Evolutionary conservation across 2,888 invertebrate species (phyloP).

Genomic region (Pterostichus niger): DNA sequence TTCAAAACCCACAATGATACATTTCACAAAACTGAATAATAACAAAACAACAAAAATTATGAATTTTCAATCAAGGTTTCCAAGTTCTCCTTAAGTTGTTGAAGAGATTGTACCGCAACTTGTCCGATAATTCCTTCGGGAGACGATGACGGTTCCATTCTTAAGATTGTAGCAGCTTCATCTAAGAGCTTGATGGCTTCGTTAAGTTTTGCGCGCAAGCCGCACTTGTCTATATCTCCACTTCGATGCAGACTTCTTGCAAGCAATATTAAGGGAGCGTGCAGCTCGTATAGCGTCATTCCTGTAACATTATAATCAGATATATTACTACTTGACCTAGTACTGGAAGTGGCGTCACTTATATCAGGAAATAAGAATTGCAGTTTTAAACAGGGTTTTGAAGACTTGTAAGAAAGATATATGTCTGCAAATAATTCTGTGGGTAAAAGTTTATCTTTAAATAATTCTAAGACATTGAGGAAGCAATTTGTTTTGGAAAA

Average conservation of each 20-base stretch:
- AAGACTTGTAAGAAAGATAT: too few species aligned
- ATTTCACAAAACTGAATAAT: background rate
- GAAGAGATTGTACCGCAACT: conserved; percentile 80
- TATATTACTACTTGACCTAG: too few species aligned
- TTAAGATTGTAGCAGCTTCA: conserved; percentile 83
- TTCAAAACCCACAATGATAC: background rate
- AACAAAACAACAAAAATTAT: background rate
- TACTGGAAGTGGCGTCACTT: too few species aligned
- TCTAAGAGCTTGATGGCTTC: conserved; percentile 83
- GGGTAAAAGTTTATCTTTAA: too few species aligned
- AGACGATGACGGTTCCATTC: conserved; percentile 83
- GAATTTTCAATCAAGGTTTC: conserved; percentile 71
- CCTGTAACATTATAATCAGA: conserved; percentile 76
- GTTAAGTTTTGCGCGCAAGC: conserved; percentile 82
- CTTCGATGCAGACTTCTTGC: conserved; percentile 83
- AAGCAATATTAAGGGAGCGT: conserved; percentile 86
- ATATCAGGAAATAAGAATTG: too few species aligned
- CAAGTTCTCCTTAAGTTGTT: conserved; percentile 73
- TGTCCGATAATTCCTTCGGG: conserved; percentile 83
- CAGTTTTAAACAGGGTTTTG: too few species aligned
- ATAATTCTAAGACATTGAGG: too few species aligned
- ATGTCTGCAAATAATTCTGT: too few species aligned
- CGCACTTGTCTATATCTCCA: conserved; percentile 80
- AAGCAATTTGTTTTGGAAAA: too few species aligned
- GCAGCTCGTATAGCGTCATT: conserved; percentile 89